A percentile compares a stretch with the other conserved stretches of the same genome.
phyloP scores from a whole-genome alignment of 35 echinoderm and acorn worm species.

The Ophioderma brevispina region DNA sequence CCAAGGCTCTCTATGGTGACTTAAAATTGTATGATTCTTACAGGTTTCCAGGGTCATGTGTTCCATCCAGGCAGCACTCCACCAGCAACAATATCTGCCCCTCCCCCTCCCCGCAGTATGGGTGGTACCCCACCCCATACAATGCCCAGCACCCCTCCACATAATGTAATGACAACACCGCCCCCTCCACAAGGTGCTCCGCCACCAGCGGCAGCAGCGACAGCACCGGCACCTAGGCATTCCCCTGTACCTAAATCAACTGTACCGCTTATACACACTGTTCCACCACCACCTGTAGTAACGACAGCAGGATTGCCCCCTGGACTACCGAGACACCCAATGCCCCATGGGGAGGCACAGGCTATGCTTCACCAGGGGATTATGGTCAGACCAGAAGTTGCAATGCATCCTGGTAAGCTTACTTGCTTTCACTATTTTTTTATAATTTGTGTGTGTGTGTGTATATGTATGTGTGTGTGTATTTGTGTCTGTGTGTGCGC shows the following conservation, averaged over 20 bases:
- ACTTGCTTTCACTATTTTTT: no score
- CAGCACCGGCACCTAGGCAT: neutral
- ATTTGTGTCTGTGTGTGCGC: no score
- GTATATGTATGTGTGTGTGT: no score
- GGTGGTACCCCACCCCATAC: neutral
- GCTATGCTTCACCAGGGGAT: constrained; percentile 58
- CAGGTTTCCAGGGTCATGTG: neutral
- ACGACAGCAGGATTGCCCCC: neutral
- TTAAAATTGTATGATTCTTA: no score
- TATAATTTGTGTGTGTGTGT: no score
- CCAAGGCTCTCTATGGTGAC: no score
- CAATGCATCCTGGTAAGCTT: constrained; percentile 24
- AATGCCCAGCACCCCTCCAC: neutral
- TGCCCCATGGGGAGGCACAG: constrained; percentile 3
- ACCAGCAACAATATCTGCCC: constrained; percentile 25
- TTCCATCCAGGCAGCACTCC: neutral
- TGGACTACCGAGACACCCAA: neutral
- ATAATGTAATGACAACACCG: neutral
- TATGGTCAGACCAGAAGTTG: constrained; percentile 39
- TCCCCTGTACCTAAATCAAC: neutral
- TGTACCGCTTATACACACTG: neutral
- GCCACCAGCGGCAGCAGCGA: neutral
- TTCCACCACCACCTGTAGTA: neutral
- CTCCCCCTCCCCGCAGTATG: neutral
- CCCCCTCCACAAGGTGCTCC: neutral